A percentile compares a stretch with the other conserved stretches of the same genome.
phyloP scores from a whole-genome alignment of 2,888 invertebrate species.

The Lobophora halterata region DNA sequence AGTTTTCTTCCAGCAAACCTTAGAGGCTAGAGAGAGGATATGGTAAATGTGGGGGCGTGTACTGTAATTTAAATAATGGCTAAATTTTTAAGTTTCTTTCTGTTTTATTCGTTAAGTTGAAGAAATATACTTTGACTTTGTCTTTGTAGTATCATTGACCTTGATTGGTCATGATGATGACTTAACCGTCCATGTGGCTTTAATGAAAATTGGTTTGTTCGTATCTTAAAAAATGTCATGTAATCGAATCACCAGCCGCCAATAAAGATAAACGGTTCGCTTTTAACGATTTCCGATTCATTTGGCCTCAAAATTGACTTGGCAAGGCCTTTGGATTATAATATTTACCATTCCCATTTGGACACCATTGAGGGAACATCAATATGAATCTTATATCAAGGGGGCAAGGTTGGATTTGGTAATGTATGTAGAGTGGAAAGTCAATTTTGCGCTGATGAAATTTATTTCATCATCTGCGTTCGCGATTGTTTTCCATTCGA shows the following conservation, averaged over 20 bases:
- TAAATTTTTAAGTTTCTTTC: too few relatives aligned
- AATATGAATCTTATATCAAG: conserved; percentile 2
- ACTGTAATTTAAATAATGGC: too few relatives aligned
- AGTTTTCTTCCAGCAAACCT: too few relatives aligned
- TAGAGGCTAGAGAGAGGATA: too few relatives aligned
- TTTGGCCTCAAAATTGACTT: conserved; percentile 50
- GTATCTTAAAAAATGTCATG: neutral
- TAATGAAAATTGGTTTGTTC: too few relatives aligned
- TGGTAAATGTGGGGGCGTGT: too few relatives aligned
- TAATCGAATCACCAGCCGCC: conserved; percentile 16
- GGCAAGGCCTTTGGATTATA: conserved; percentile 44
- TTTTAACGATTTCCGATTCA: conserved; percentile 48
- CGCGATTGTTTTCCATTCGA: conserved; percentile 14
- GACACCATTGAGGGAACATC: conserved; percentile 5
- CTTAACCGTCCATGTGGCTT: too few relatives aligned
- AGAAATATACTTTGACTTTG: too few relatives aligned
- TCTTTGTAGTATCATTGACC: too few relatives aligned
- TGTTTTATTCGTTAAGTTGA: too few relatives aligned
- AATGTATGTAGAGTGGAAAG: neutral
- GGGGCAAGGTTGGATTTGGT: conserved; percentile 1
- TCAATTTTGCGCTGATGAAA: conserved; percentile 25
- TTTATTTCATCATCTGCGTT: conserved; percentile 28
- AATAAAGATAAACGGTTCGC: conserved; percentile 26
- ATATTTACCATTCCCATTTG: conserved; percentile 53
- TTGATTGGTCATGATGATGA: too few relatives aligned